phyloP scores from a whole-genome alignment of 1,140 invertebrate species.

The Xylocopa sonorina region DNA sequence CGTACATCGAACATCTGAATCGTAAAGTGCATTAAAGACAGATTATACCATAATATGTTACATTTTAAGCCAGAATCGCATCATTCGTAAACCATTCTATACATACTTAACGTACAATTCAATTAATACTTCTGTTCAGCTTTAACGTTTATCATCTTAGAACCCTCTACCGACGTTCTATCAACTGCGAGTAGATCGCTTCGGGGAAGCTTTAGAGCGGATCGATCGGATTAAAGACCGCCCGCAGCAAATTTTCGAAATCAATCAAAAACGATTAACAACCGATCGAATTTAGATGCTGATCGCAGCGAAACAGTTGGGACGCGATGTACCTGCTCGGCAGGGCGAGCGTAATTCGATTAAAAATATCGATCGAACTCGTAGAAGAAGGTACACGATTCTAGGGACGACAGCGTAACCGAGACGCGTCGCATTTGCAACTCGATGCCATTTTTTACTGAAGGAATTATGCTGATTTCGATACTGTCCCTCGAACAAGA shows the following conservation, averaged over 20 bases:
- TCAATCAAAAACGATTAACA: not conserved
- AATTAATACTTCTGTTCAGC: constrained; percentile 78
- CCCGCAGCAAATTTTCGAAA: not conserved
- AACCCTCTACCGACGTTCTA: constrained; percentile 12
- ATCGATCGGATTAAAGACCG: constrained; percentile 7
- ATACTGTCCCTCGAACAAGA: constrained; percentile 12
- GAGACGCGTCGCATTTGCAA: not conserved
- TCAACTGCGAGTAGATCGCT: constrained; percentile 28
- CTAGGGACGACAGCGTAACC: not conserved
- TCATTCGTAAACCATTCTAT: constrained; percentile 74
- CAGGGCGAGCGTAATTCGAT: constrained; percentile 12
- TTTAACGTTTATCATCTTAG: constrained; percentile 70
- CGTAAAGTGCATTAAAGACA: constrained; percentile 62
- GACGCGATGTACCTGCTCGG: too few relatives aligned
- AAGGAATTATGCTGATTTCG: constrained; percentile 42
- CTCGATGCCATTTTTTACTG: constrained; percentile 54
- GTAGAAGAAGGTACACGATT: too few relatives aligned
- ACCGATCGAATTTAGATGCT: not conserved
- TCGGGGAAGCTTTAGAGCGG: constrained; percentile 1
- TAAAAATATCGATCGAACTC: not conserved
- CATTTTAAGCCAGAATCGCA: constrained; percentile 73
- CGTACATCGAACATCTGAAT: constrained; percentile 64
- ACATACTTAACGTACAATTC: constrained; percentile 77
- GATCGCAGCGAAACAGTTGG: too few relatives aligned
- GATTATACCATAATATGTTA: constrained; percentile 76